Base-by-base conservation (phyloP, 1,140 invertebrate species). In the Ericerus pela region DNA sequence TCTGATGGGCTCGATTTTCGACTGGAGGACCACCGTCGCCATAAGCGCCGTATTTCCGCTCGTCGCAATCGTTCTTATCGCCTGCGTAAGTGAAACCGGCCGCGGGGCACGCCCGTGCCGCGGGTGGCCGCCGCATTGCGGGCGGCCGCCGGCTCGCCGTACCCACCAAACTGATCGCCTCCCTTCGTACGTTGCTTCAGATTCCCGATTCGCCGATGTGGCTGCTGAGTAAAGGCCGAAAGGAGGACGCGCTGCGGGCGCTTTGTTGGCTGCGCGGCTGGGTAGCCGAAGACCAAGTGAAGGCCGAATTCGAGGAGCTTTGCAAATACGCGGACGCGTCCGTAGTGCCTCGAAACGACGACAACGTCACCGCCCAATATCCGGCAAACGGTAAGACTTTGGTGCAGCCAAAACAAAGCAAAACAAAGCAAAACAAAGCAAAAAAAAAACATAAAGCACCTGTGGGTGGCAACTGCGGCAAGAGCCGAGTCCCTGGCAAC, bases 201-300 rank as follows among this genome's bases (percentile, higher is more conserved):
- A 67, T 80, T 10, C 80, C 80, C 6, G 81, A 83, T 68, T 79
- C 79, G 2, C 81, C 81, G 26, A 68, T 79, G 11, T 82, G 79
- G 79, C 65, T 79, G 2, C 60, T 77, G 47, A 69, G 70, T 10
- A 71, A 70, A 62, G 70, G 73, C 3, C 62, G 68, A 53, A 67
- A 68, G 28, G 68, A 71, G 10, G 73, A 76, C 16, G 73, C 75
- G 0, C 58, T 70, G 18, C 67, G 67, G 41, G 67, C 72, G 0
- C 61, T 77, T 0, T 71, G 70, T 33, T 74, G 71, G 65, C 64
- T 76, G 0, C 67, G 75, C 6, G 75, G 75, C 0, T 76, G 72
- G 73, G 64, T 62, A 1, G 67, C 66, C 0, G 66, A 69, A 11
- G 68, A 72, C 4, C 62, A 69, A n/a, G 71, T 76, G 1, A 61